Evolutionary conservation across 1,140 invertebrate species (phyloP).

Genomic region (Bombus sylvicola): DNA sequence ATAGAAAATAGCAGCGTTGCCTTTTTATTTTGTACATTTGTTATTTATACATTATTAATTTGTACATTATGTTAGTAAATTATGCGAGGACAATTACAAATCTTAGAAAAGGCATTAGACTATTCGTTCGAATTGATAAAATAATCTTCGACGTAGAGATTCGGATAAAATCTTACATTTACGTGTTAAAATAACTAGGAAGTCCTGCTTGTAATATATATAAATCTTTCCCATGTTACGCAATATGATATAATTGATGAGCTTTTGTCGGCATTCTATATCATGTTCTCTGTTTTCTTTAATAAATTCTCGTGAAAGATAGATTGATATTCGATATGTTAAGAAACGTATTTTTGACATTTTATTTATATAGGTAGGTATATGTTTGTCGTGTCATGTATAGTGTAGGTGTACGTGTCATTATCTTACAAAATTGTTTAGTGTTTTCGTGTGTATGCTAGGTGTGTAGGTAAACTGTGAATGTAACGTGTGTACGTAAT

Average conservation of each 20-base stretch:
- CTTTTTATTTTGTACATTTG: constrained; percentile 47
- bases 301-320: not conserved
- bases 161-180: not conserved
- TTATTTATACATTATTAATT: constrained; percentile 26
- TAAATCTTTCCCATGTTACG: not conserved
- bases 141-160: not conserved
- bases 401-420: not conserved
- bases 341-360: not conserved
- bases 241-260: not conserved
- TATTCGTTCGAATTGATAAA: not conserved
- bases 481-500: not conserved
- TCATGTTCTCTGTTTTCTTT: not conserved
- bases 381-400: not conserved
- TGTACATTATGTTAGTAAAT: constrained; percentile 25
- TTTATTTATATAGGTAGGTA: not conserved
- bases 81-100: constrained; percentile 3
- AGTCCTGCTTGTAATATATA: not conserved
- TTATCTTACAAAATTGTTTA: not conserved
- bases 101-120: constrained; percentile 29
- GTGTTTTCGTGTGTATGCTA: not conserved
- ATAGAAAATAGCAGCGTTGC: constrained; percentile 36
- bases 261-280: not conserved
- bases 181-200: not conserved
- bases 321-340: not conserved
- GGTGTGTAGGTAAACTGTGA: too few relatives aligned